A percentile compares a stretch with the other conserved stretches of the same genome.
These are phyloP conservation scores for Chymomyza amoena DNA, from an alignment of 2,888 invertebrate genomes.

Conservation along the genomic window DNA sequence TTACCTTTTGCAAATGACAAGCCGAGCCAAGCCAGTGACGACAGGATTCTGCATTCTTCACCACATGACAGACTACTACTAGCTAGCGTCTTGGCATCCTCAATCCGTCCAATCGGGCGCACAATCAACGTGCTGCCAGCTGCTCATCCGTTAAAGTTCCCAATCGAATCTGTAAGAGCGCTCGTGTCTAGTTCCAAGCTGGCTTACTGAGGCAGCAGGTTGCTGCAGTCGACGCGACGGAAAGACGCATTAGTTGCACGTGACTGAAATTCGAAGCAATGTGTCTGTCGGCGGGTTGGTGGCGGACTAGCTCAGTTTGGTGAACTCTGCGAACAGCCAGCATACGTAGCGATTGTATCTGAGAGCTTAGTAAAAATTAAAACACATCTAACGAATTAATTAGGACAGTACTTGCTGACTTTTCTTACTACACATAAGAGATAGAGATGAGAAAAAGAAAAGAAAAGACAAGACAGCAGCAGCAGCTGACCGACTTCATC, in stretches of 20 bases:
- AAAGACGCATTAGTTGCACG: conserved; percentile 64
- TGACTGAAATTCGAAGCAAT: conserved; percentile 60
- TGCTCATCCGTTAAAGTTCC: conserved; percentile 51
- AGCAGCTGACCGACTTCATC: background rate
- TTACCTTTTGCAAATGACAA: background rate
- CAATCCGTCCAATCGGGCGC: background rate
- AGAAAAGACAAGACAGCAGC: no score
- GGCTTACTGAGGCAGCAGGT: conserved; percentile 22
- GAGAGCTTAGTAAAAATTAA: conserved; percentile 63
- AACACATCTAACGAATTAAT: conserved; percentile 70
- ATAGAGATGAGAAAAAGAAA: background rate
- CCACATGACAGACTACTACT: background rate
- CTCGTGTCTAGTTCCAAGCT: background rate
- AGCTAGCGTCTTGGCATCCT: background rate
- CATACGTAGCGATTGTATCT: conserved; percentile 9
- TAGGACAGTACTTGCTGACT: conserved; percentile 60
- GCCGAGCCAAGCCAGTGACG: background rate
- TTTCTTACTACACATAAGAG: background rate
- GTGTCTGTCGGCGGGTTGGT: no score
- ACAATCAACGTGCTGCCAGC: conserved; percentile 20
- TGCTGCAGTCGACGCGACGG: conserved; percentile 23
- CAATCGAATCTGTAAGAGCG: background rate
- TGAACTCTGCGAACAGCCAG: conserved; percentile 1
- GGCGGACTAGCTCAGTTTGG: background rate
- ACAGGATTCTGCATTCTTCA: background rate